A percentile compares a stretch with the other conserved stretches of the same genome.
Evolutionary conservation across 2,113 vertebrate species (phyloP).

Genomic region (Clarias batrachus): DNA sequence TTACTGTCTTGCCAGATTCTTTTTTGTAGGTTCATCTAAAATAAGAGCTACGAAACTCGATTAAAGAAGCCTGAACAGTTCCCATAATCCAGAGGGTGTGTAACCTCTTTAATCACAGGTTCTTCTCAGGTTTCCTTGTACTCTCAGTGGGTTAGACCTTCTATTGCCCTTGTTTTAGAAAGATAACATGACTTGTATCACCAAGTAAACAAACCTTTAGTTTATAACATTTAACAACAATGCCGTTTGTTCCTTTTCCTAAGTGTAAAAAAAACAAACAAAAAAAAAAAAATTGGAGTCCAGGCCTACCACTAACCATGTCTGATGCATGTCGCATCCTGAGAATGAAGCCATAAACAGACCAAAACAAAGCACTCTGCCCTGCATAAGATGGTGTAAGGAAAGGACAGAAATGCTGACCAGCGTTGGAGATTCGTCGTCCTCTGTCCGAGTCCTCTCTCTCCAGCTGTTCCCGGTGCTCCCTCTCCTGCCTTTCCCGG

Average conservation of each 20-base stretch:
- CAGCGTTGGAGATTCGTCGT: constrained; percentile 82
- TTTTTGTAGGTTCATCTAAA: too few relatives aligned
- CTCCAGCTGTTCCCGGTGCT: constrained; percentile 78
- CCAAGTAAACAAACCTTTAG: background rate
- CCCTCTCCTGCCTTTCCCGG: constrained; percentile 71
- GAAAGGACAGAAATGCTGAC: constrained; percentile 71
- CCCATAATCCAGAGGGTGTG: background rate
- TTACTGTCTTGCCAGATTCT: too few relatives aligned
- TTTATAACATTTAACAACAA: background rate
- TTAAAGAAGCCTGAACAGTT: background rate
- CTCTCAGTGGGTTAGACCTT: background rate
- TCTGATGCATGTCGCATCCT: background rate
- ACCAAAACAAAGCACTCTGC: background rate
- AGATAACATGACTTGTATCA: background rate
- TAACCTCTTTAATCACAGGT: background rate
- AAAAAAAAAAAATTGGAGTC: background rate
- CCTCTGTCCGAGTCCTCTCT: constrained; percentile 90
- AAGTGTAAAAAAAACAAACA: background rate
- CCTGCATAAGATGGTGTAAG: background rate
- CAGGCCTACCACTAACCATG: background rate
- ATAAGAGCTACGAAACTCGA: background rate
- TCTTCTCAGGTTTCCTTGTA: background rate
- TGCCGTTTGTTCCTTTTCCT: background rate
- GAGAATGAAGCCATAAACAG: background rate
- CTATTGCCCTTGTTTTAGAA: background rate